These are phyloP conservation scores for Aelia acuminata DNA, from an alignment of 2,888 invertebrate species.

Conservation along the genomic window DNA sequence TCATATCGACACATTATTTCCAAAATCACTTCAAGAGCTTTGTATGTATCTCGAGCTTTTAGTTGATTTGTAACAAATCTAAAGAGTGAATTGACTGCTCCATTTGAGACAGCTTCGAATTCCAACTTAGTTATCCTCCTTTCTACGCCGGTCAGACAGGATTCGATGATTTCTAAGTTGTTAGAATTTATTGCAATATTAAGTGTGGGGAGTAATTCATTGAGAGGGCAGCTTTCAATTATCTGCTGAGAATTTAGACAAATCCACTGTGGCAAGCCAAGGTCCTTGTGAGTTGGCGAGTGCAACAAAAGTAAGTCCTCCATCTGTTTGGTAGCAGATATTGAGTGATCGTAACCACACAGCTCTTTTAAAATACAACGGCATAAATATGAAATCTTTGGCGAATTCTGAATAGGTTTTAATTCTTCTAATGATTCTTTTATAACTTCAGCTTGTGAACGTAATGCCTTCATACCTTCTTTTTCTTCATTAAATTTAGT, in stretches of 20 bases:
- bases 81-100: constrained; percentile 55
- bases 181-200: constrained; percentile 56
- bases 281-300: neutral
- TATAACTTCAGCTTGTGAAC: constrained; percentile 56
- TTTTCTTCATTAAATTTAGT: constrained; percentile 63
- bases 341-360: constrained; percentile 44
- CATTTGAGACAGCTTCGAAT: constrained; percentile 63
- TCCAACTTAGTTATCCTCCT: constrained; percentile 57
- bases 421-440: constrained; percentile 61
- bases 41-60: constrained; percentile 33
- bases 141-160: constrained; percentile 58
- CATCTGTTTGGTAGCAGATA: constrained; percentile 53
- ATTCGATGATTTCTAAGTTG: constrained; percentile 60
- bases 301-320: constrained; percentile 44
- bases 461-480: constrained; percentile 61
- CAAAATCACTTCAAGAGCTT: constrained; percentile 56
- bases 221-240: constrained; percentile 59
- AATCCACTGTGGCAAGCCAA: constrained; percentile 60
- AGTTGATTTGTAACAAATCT: constrained; percentile 42
- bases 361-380: constrained; percentile 51
- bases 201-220: constrained; percentile 59
- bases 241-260: constrained; percentile 60
- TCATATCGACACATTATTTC: constrained; percentile 54
- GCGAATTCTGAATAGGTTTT: constrained; percentile 58
- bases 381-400: constrained; percentile 63